phyloP scores from a whole-genome alignment of 2,113 vertebrate genomes.

The Scomber japonicus region DNA sequence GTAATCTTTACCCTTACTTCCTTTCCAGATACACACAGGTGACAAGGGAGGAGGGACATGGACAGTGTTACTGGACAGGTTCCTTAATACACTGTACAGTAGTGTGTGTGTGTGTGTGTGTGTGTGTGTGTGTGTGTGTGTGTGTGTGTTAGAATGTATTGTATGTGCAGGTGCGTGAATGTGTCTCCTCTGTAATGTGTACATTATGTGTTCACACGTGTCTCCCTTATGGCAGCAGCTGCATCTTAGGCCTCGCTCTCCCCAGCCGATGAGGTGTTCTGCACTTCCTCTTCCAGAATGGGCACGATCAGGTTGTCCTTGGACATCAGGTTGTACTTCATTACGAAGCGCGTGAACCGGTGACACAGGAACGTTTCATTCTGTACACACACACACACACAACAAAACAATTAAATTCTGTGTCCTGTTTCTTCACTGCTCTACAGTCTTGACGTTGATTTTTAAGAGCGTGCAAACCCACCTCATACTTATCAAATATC shows the following conservation, averaged over 20 bases:
- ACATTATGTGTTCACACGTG: slow-evolving; percentile 35
- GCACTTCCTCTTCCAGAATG: slow-evolving; percentile 98
- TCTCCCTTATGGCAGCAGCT: slow-evolving; percentile 57
- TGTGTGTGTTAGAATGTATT: slow-evolving; percentile 26
- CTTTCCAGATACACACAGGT: slow-evolving; percentile 62
- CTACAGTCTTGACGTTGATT: too few species aligned
- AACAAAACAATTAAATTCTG: neutral
- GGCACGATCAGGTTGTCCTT: slow-evolving; percentile 99
- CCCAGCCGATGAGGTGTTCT: slow-evolving; percentile 92
- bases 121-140: slow-evolving; percentile 13
- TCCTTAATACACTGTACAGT: slow-evolving; percentile 68
- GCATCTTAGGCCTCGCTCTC: slow-evolving; percentile 94
- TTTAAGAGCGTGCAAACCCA: slow-evolving; percentile 70
- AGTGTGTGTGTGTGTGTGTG: slow-evolving; percentile 12
- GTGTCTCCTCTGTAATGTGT: slow-evolving; percentile 43
- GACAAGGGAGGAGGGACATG: slow-evolving; percentile 51
- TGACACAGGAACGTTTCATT: slow-evolving; percentile 99
- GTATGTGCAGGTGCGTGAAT: slow-evolving; percentile 5
- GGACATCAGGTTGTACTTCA: slow-evolving; percentile 99
- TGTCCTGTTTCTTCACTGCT: neutral
- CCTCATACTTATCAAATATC: slow-evolving; percentile 99
- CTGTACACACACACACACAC: slow-evolving; percentile 74
- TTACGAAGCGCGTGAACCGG: slow-evolving; percentile 98
- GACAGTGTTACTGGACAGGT: slow-evolving; percentile 70
- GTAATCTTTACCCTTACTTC: slow-evolving; percentile 38